Percentiles rank a stretch among this genome's conserved stretches.
phyloP scores from a whole-genome alignment of 2,888 invertebrate species.

The Cephus nigrinus region DNA sequence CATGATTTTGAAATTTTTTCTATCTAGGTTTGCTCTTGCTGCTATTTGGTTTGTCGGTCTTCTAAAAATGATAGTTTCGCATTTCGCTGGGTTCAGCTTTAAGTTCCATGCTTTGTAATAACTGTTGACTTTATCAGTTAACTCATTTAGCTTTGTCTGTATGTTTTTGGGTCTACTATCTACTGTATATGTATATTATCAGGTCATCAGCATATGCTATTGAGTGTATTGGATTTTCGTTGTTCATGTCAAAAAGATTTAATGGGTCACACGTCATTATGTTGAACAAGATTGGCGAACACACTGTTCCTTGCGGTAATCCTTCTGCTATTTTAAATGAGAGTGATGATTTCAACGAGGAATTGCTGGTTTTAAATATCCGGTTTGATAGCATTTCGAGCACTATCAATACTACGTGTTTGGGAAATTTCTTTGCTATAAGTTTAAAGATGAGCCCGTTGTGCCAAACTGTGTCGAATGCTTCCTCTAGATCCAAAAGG shows the following conservation, averaged over 20 bases:
- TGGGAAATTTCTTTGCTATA: no score
- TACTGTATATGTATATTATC: neutral
- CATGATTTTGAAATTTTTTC: constrained; percentile 12
- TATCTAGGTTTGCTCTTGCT: neutral
- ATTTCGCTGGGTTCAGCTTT: constrained; percentile 17
- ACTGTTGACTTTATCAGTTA: constrained; percentile 13
- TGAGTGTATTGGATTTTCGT: neutral
- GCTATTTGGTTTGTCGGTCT: constrained; percentile 5
- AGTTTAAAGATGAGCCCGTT: no score
- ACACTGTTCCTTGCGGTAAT: no score
- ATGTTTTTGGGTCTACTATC: neutral
- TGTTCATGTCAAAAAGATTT: neutral
- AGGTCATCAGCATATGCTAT: neutral
- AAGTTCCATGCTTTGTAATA: constrained; percentile 20
- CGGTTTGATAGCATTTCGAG: no score
- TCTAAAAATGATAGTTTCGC: constrained; percentile 25
- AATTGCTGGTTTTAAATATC: no score
- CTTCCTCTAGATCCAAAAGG: no score
- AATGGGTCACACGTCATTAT: neutral
- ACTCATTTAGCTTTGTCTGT: constrained; percentile 1
- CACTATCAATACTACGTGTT: no score
- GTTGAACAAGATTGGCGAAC: neutral
- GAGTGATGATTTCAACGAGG: no score
- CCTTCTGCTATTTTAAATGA: no score
- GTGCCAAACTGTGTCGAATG: no score